Evolutionary conservation across 2,797 vertebrate species (phyloP).

Genomic region (Labeo calbasu): DNA sequence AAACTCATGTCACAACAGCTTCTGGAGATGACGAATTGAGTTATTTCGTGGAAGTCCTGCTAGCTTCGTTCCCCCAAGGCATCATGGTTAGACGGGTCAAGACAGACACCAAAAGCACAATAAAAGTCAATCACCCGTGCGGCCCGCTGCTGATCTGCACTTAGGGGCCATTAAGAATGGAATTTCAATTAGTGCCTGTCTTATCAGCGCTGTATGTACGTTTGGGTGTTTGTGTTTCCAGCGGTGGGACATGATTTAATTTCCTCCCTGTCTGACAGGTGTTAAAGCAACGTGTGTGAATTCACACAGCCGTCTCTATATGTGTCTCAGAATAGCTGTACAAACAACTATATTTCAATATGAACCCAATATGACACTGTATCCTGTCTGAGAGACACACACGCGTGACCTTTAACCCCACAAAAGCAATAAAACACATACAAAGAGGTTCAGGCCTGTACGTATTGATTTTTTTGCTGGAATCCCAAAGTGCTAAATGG

Average conservation of each 20-base stretch:
- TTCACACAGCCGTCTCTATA: neutral
- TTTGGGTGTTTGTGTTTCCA: constrained; percentile 42
- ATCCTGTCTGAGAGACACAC: constrained; percentile 9
- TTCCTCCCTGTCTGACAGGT: constrained; percentile 50
- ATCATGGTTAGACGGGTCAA: constrained; percentile 10
- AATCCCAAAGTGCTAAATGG: constrained; percentile 10
- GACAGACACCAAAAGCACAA: constrained; percentile 17
- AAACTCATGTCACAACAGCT: neutral
- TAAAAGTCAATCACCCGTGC: constrained; percentile 39
- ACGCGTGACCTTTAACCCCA: constrained; percentile 24
- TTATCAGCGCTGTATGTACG: constrained; percentile 34
- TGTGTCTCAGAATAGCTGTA: constrained; percentile 1
- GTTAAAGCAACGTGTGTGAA: constrained; percentile 33
- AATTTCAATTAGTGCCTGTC: constrained; percentile 41
- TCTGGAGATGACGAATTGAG: neutral
- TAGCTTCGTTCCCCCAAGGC: constrained; percentile 2
- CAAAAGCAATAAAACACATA: neutral
- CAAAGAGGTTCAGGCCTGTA: neutral
- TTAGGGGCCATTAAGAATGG: constrained; percentile 33
- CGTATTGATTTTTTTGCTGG: constrained; percentile 12
- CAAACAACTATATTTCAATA: constrained; percentile 7
- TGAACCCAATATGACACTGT: constrained; percentile 1
- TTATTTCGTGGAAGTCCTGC: neutral
- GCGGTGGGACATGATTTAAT: constrained; percentile 49
- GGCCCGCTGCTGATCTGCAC: constrained; percentile 13